These are phyloP conservation scores for Dinomys branickii DNA, from an alignment of 2,113 vertebrate genomes.

Conservation along the genomic window DNA sequence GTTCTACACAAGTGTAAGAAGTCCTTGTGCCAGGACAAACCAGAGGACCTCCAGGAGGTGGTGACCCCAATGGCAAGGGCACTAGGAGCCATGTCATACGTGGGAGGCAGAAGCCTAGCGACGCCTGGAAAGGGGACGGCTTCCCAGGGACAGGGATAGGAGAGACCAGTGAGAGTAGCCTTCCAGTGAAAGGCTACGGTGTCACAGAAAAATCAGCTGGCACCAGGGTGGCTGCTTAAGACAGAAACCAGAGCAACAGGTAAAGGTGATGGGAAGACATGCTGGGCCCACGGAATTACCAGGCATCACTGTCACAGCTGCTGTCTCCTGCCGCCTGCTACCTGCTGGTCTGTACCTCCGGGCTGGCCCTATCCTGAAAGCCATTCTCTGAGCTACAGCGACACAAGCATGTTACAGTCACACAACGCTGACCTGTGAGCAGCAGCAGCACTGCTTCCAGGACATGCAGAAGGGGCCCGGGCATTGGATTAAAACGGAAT, in stretches of 20 bases:
- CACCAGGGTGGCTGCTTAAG: neutral
- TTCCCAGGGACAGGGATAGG: neutral
- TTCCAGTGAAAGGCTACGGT: neutral
- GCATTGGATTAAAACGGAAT: neutral
- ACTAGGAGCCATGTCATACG: neutral
- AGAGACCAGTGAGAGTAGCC: neutral
- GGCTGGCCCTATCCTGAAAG: neutral
- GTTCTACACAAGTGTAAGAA: neutral
- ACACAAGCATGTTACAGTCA: neutral
- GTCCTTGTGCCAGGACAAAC: neutral
- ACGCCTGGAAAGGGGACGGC: neutral
- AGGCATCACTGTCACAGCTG: neutral
- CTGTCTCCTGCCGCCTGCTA: rapidly evolving
- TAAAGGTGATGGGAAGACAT: neutral
- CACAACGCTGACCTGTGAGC: neutral
- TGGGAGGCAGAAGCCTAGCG: neutral
- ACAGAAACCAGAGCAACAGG: neutral
- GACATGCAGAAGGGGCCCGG: neutral
- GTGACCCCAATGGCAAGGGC: neutral
- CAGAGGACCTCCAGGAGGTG: neutral
- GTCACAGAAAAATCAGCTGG: neutral
- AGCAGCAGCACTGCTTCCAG: neutral
- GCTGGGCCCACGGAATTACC: neutral
- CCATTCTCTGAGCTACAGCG: neutral
- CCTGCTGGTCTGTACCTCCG: rapidly evolving